Percentiles rank a stretch among this genome's conserved stretches.
These are phyloP conservation scores for Petrocephalus sullivani DNA, from an alignment of 2,797 vertebrate species.

Conservation along the genomic window DNA sequence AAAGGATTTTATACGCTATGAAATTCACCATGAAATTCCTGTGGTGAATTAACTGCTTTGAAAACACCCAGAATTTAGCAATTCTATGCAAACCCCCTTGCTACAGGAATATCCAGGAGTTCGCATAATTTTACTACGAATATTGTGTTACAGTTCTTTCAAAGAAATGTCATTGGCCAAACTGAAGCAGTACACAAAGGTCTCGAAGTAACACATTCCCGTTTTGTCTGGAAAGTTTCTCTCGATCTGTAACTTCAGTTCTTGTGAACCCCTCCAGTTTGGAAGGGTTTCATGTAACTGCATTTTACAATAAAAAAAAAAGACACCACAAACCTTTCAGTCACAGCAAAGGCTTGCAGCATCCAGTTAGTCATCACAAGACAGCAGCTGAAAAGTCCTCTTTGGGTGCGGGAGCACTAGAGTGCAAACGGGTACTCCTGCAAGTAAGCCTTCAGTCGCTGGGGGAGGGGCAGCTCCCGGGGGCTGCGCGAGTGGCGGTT, in stretches of 20 bases:
- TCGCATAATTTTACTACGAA: background rate
- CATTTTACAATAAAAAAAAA: background rate
- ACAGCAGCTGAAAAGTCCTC: background rate
- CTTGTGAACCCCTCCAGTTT: background rate
- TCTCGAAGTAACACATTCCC: background rate
- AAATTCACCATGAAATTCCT: background rate
- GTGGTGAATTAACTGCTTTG: background rate
- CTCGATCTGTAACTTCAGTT: background rate
- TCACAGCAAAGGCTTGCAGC: background rate
- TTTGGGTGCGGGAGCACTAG: slow-evolving; percentile 19
- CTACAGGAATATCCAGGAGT: background rate
- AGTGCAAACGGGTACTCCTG: slow-evolving; percentile 43
- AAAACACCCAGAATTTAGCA: background rate
- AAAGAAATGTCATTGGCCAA: background rate
- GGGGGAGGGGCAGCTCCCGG: slow-evolving; percentile 37
- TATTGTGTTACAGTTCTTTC: background rate
- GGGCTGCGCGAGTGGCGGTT: slow-evolving; percentile 35
- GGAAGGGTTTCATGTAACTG: background rate
- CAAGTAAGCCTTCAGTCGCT: slow-evolving; percentile 38
- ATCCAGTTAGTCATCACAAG: background rate
- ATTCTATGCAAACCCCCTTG: background rate
- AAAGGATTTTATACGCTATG: background rate
- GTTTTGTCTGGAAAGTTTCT: background rate
- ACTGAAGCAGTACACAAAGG: background rate
- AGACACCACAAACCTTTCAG: background rate